A percentile compares a stretch with the other conserved stretches of the same genome.
phyloP scores from a whole-genome alignment of 64 coral and sea anemone genomes.

The Hydrozoanthus tunicans region DNA sequence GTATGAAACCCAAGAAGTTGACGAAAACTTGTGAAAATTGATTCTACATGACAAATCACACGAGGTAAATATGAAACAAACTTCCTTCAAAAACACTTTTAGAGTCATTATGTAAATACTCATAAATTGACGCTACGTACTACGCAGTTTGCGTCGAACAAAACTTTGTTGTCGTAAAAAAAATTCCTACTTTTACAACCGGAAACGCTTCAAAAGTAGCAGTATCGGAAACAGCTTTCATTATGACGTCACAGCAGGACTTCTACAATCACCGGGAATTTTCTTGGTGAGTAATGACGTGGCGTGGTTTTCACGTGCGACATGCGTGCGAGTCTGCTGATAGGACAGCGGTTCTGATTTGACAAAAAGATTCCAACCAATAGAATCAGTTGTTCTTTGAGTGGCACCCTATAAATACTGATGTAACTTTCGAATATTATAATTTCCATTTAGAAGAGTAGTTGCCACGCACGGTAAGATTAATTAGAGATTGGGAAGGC shows the following conservation, averaged over 20 bases:
- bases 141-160: neutral
- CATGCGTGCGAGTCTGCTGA: neutral
- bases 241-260: slow-evolving; percentile 56
- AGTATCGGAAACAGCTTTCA: neutral
- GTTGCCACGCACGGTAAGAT: neutral
- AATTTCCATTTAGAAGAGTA: neutral
- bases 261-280: neutral
- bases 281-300: neutral
- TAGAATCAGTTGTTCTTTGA: slow-evolving; percentile 9
- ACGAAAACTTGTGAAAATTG: neutral
- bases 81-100: neutral
- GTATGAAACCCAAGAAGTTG: neutral
- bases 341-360: neutral
- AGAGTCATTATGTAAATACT: neutral
- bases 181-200: neutral
- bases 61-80: neutral
- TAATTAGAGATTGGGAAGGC: neutral
- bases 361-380: slow-evolving; percentile 7
- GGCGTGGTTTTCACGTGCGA: slow-evolving; percentile 21
- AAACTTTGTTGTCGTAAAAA: neutral
- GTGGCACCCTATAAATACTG: neutral
- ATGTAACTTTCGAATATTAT: neutral
- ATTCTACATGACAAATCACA: neutral
- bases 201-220: neutral
- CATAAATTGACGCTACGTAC: neutral